These are phyloP conservation scores for Phrynosoma blainvillii DNA, from an alignment of 2,113 vertebrate genomes.

Conservation along the genomic window DNA sequence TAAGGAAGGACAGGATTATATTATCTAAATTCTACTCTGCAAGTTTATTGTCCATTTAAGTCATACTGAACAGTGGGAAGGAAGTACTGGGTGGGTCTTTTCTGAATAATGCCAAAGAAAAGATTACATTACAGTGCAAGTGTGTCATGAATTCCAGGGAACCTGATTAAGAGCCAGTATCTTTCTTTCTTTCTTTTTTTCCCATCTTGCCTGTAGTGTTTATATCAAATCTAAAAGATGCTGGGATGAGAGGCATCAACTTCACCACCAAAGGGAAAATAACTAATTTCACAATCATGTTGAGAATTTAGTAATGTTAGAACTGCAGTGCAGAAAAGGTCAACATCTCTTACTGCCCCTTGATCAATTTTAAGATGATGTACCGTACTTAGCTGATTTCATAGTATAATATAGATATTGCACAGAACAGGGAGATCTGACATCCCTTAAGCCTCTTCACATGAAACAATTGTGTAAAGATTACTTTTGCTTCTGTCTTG, in stretches of 20 bases:
- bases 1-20: not conserved
- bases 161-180: conserved; percentile 14
- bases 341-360: conserved; percentile 45
- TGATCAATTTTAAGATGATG: conserved; percentile 38
- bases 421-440: not conserved
- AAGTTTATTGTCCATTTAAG: not conserved
- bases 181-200: not conserved
- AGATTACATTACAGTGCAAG: conserved; percentile 17
- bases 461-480: not conserved
- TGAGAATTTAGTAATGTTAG: conserved; percentile 45
- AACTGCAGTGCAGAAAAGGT: conserved; percentile 38
- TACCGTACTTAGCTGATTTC: conserved; percentile 12
- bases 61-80: not conserved
- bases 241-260: not conserved
- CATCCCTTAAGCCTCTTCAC: not conserved
- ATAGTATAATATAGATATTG: not conserved
- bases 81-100: conserved; percentile 24
- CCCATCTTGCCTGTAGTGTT: not conserved
- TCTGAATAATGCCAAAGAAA: conserved; percentile 22
- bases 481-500: not conserved
- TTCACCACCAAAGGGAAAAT: not conserved
- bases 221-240: not conserved
- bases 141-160: conserved; percentile 36
- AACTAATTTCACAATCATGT: conserved; percentile 26
- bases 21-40: not conserved